phyloP scores from a whole-genome alignment of 2,888 invertebrate species.

The Bhutanitis thaidina region DNA sequence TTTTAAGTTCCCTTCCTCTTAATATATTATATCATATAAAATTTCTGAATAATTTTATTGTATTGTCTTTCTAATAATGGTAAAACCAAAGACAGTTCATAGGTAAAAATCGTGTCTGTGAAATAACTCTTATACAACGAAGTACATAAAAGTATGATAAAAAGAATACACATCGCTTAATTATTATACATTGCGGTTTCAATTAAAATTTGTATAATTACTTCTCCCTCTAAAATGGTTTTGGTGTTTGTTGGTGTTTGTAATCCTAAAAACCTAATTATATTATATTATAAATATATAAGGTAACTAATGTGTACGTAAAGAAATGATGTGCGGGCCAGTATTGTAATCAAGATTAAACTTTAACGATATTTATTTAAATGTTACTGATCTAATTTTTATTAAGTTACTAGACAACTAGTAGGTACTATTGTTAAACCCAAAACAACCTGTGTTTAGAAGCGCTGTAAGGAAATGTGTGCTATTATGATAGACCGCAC shows the following conservation, averaged over 20 bases:
- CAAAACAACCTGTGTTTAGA: conserved; percentile 26
- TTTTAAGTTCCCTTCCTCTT: too few species aligned
- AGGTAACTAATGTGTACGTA: conserved; percentile 11
- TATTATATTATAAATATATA: conserved; percentile 3
- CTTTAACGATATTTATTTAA: conserved; percentile 10
- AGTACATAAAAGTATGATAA: not conserved
- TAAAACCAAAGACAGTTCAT: too few species aligned
- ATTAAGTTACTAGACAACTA: conserved; percentile 13
- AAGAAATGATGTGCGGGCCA: conserved; percentile 14
- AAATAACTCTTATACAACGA: not conserved
- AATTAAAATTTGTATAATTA: not conserved
- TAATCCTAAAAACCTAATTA: conserved; percentile 4
- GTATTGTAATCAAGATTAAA: conserved; percentile 16
- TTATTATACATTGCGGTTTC: not conserved
- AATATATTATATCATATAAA: too few species aligned
- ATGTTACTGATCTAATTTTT: conserved; percentile 10
- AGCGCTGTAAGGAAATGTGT: conserved; percentile 20
- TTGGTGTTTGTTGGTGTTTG: not conserved
- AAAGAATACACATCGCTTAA: not conserved
- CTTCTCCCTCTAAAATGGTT: not conserved
- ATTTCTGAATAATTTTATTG: too few species aligned
- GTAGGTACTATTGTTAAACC: conserved; percentile 20
- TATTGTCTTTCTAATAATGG: too few species aligned
- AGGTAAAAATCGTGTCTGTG: not conserved
- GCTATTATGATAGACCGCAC: conserved; percentile 4